phyloP scores from a whole-genome alignment of 2,113 vertebrate genomes.

The Hiodon alosoides region DNA sequence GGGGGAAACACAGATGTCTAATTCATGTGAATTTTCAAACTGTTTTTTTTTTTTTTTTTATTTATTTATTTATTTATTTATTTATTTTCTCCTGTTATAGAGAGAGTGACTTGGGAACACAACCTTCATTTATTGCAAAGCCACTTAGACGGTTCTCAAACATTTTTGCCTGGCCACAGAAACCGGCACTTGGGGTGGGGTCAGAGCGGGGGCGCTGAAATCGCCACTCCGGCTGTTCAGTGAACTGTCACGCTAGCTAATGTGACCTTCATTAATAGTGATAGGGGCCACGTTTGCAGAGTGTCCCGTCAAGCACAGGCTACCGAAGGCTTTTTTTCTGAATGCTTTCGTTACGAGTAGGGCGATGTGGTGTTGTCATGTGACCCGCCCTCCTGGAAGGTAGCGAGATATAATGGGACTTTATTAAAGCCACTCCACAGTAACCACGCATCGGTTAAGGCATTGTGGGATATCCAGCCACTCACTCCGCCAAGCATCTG shows the following conservation, averaged over 20 bases:
- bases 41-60: no score
- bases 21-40: background rate
- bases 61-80: no score
- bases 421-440: no score
- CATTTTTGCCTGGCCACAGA: background rate
- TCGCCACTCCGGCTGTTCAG: background rate
- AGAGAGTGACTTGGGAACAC: background rate
- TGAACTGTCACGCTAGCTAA: slow-evolving; percentile 18
- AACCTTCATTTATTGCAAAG: background rate
- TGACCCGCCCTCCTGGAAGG: no score
- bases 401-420: no score
- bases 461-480: no score
- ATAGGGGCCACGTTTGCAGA: background rate
- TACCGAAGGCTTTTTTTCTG: background rate
- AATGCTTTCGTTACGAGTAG: no score
- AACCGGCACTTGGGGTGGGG: background rate
- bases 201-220: background rate
- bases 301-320: slow-evolving; percentile 4
- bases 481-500: no score
- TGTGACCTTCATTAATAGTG: slow-evolving; percentile 20
- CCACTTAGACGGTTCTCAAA: background rate
- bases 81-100: background rate
- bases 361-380: no score
- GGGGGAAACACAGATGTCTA: background rate
- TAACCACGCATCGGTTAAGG: no score